Percentiles rank a stretch among this genome's conserved stretches.
Conservation (phyloP, 1,140 invertebrate species). For the Polyergus mexicanus region DNA sequence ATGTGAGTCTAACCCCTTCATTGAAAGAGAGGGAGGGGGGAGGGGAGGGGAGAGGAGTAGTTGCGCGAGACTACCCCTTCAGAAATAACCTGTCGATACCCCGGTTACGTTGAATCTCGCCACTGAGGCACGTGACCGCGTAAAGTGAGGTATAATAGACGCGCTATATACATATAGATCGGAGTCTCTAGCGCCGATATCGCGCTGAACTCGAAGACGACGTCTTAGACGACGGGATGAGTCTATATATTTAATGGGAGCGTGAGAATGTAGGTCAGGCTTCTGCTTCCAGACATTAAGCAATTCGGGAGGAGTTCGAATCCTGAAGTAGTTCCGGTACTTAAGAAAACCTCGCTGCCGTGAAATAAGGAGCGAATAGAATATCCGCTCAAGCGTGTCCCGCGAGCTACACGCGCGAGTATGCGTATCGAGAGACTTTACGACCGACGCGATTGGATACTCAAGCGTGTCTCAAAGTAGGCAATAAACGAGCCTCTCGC, state of each 20-base stretch:
- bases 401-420: neutral
- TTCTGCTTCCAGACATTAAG: constrained; percentile 72
- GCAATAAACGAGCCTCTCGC: neutral
- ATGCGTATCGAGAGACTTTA: constrained; percentile 16
- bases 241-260: constrained; percentile 66
- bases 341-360: constrained; percentile 63
- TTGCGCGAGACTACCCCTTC: constrained; percentile 51
- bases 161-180: neutral
- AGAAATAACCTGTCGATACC: constrained; percentile 69
- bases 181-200: constrained; percentile 13
- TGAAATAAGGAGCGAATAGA: constrained; percentile 38
- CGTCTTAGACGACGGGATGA: constrained; percentile 28
- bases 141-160: constrained; percentile 70
- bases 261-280: constrained; percentile 66
- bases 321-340: constrained; percentile 69
- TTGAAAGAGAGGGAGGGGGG: constrained; percentile 28
- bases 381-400: neutral
- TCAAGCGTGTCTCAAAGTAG: neutral
- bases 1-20: constrained; percentile 68
- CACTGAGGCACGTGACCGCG: constrained; percentile 55
- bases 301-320: constrained; percentile 66
- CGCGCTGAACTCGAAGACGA: constrained; percentile 15
- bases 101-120: constrained; percentile 57
- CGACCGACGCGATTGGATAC: constrained; percentile 19
- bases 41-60: neutral